phyloP scores from a whole-genome alignment of 1,140 invertebrate species.

The Ridgeia piscesae region DNA sequence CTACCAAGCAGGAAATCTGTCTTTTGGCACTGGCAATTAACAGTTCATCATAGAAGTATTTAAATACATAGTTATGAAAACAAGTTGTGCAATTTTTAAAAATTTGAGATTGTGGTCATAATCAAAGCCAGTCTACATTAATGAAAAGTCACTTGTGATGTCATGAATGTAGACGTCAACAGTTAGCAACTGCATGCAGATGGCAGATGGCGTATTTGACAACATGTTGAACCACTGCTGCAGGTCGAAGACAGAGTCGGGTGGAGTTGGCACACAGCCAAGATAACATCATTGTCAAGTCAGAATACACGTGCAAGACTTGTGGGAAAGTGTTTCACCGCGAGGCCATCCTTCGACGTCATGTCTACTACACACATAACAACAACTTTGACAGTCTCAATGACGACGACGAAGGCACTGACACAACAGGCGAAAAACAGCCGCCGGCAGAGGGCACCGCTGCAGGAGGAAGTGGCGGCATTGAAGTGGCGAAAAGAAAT shows the following conservation, averaged over 20 bases:
- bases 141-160: background rate
- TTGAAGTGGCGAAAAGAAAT: background rate
- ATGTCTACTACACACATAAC: background rate
- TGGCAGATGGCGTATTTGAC: background rate
- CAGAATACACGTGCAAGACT: background rate
- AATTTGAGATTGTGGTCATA: too few relatives aligned
- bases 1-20: too few relatives aligned
- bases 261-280: background rate
- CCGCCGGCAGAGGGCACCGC: background rate
- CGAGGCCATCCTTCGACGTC: background rate
- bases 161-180: too few relatives aligned
- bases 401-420: background rate
- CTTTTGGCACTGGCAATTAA: too few relatives aligned
- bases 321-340: conserved; percentile 2
- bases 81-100: too few relatives aligned
- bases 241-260: background rate
- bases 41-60: too few relatives aligned
- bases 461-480: background rate
- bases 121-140: background rate
- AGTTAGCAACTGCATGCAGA: too few relatives aligned
- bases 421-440: background rate
- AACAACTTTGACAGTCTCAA: background rate
- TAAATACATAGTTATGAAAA: too few relatives aligned
- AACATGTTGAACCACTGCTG: background rate
- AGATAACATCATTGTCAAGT: background rate